These are phyloP conservation scores for Chascanopsetta lugubris DNA, from an alignment of 2,113 vertebrate species.

Conservation along the genomic window DNA sequence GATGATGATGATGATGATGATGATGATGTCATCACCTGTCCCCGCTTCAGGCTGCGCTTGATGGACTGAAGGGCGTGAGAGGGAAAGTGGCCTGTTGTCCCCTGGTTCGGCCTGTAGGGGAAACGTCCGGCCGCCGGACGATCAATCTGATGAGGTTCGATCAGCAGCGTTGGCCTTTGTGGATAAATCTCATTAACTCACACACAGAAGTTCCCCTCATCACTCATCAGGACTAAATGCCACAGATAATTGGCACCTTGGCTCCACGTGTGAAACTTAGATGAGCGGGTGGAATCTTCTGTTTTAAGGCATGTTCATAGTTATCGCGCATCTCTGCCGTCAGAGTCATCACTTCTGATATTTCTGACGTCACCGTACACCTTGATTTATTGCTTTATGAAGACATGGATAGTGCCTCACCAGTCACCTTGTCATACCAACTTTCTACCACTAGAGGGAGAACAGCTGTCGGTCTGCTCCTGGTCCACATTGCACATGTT, in stretches of 20 bases:
- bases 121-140: conserved; percentile 56
- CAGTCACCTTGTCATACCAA: too few species aligned
- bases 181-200: conserved; percentile 74
- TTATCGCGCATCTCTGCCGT: background rate
- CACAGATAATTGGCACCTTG: conserved; percentile 59
- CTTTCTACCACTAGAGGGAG: too few species aligned
- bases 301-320: too few species aligned
- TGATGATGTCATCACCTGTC: too few species aligned
- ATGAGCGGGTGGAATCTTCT: conserved; percentile 30
- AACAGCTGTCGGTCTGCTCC: too few species aligned
- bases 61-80: conserved; percentile 32
- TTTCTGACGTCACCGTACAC: too few species aligned
- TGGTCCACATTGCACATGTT: too few species aligned
- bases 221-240: conserved; percentile 71
- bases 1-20: too few species aligned
- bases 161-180: conserved; percentile 73
- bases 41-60: background rate
- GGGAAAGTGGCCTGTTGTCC: conserved; percentile 23
- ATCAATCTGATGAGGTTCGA: conserved; percentile 67
- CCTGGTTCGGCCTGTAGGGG: conserved; percentile 50
- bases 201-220: conserved; percentile 33
- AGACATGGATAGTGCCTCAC: too few species aligned
- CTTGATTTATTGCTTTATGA: too few species aligned
- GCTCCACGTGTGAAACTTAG: conserved; percentile 44
- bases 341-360: background rate